Conservation (phyloP, 2,888 invertebrate genomes). For the Calameuta idolon region DNA sequence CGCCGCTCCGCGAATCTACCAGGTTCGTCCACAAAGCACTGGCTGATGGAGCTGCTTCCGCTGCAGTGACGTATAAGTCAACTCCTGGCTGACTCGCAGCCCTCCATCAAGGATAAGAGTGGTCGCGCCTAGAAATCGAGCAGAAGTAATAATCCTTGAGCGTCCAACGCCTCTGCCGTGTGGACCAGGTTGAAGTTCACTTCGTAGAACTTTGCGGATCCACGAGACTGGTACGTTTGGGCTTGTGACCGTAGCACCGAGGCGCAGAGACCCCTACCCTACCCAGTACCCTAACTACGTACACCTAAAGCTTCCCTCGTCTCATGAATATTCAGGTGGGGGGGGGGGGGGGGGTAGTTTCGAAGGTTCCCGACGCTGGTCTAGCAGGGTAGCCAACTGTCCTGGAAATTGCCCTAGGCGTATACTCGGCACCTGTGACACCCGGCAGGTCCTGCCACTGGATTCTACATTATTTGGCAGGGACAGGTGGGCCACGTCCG, state of each 20-base stretch:
- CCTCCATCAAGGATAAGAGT: neutral
- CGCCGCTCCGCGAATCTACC: neutral
- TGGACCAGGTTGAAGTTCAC: neutral
- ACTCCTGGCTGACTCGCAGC: neutral
- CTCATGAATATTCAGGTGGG: neutral
- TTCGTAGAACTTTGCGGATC: neutral
- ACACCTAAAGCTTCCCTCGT: neutral
- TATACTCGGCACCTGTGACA: neutral
- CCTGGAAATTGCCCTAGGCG: neutral
- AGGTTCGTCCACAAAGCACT: neutral
- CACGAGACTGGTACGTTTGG: neutral
- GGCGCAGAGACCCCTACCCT: neutral
- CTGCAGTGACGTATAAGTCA: neutral
- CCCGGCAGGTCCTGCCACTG: neutral
- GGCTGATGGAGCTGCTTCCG: neutral
- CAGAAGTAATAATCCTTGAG: neutral
- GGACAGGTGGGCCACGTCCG: neutral
- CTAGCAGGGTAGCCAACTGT: neutral
- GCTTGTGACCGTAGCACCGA: neutral
- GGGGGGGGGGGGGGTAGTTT: neutral
- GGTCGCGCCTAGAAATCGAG: neutral
- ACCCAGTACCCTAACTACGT: neutral
- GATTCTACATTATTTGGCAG: neutral
- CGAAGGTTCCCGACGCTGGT: neutral
- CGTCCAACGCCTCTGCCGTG: neutral